phyloP scores from a whole-genome alignment of 2,797 vertebrate species.

The Ptychobarbus kaznakovi region DNA sequence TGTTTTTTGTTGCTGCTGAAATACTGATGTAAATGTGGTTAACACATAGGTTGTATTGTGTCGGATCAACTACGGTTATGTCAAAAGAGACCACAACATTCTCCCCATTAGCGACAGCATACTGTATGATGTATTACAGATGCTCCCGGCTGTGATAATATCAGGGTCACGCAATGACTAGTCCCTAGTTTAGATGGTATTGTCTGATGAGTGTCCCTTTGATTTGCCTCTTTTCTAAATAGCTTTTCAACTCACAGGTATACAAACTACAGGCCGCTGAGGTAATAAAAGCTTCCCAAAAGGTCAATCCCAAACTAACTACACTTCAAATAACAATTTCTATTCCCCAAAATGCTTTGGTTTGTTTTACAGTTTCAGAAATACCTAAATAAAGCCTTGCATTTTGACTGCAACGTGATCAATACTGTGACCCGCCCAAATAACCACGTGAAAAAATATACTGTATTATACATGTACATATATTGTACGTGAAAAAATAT shows the following conservation, averaged over 20 bases:
- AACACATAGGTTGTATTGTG: background rate
- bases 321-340: conserved; percentile 69
- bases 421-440: conserved; percentile 23
- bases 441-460: conserved; percentile 12
- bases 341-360: background rate
- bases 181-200: conserved; percentile 55
- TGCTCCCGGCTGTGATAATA: background rate
- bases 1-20: background rate
- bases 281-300: conserved; percentile 79
- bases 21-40: conserved; percentile 4
- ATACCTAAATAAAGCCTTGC: background rate
- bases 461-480: too few relatives aligned
- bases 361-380: conserved; percentile 38
- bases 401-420: conserved; percentile 18
- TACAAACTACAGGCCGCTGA: conserved; percentile 82
- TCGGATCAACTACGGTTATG: conserved; percentile 10
- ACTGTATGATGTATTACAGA: conserved; percentile 18
- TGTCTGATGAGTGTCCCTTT: conserved; percentile 78
- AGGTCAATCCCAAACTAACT: conserved; percentile 78
- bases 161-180: conserved; percentile 8
- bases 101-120: background rate
- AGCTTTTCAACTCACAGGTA: conserved; percentile 81
- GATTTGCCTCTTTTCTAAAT: conserved; percentile 89
- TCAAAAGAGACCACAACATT: conserved; percentile 9
- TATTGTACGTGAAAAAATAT: background rate